These are phyloP conservation scores for Gadus chalcogrammus DNA, from an alignment of 2,113 vertebrate genomes.

Conservation along the genomic window DNA sequence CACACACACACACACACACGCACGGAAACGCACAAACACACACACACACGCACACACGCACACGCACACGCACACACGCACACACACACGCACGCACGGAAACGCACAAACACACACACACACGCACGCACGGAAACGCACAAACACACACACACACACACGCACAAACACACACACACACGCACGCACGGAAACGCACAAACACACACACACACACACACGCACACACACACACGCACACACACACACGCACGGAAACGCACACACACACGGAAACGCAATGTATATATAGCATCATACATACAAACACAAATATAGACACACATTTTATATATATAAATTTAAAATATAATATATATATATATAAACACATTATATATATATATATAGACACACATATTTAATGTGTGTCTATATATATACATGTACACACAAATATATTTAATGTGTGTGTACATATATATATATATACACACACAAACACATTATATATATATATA, in stretches of 20 bases:
- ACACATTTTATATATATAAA: not conserved
- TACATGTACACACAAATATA: too few species aligned
- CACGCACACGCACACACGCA: conserved; percentile 1
- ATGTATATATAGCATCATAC: not conserved
- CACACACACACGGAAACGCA: not conserved
- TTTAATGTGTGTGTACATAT: too few species aligned
- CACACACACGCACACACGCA: conserved; percentile 3
- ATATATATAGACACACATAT: too few species aligned
- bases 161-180: conserved; percentile 18
- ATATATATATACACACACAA: too few species aligned
- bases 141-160: conserved; percentile 14
- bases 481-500: too few species aligned
- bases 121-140: not conserved
- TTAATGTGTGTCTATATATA: too few species aligned
- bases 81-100: not conserved
- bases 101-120: conserved; percentile 7
- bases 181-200: not conserved
- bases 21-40: not conserved
- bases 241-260: not conserved
- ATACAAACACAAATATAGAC: conserved; percentile 5
- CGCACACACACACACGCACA: not conserved
- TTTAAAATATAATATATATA: too few species aligned
- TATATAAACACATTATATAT: too few species aligned
- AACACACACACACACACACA: conserved; percentile 24
- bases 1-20: not conserved